Evolutionary conservation across 1,140 invertebrate species (phyloP).

Genomic region (Zophobas morio): DNA sequence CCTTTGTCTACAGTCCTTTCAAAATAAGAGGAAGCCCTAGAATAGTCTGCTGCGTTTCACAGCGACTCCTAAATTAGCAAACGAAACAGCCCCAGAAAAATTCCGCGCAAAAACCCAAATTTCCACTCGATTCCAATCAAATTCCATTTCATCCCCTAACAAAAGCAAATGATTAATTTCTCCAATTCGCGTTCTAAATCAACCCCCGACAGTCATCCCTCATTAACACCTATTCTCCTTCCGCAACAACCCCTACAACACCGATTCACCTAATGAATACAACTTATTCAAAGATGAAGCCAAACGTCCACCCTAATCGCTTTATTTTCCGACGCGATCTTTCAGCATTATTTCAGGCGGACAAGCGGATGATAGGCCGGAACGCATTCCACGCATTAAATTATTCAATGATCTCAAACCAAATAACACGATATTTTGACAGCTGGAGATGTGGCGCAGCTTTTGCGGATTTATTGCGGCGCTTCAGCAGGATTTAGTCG

Average conservation of each 20-base stretch:
- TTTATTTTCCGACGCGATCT: not conserved
- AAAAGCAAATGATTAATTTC: too few relatives aligned
- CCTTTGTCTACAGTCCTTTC: too few relatives aligned
- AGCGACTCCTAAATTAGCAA: too few relatives aligned
- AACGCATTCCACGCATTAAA: conserved; percentile 17
- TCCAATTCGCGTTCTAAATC: not conserved
- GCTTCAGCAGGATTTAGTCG: conserved; percentile 3
- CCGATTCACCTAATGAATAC: not conserved
- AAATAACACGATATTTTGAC: conserved; percentile 43
- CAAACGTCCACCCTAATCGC: not conserved
- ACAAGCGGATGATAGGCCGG: conserved; percentile 1
- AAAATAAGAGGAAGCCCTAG: too few relatives aligned
- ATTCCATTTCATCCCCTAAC: too few relatives aligned
- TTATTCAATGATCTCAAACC: conserved; percentile 29
- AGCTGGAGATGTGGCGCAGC: conserved; percentile 35
- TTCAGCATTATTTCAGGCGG: not conserved
- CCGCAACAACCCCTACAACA: not conserved
- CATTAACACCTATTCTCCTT: conserved; percentile 1
- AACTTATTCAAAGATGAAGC: too few relatives aligned
- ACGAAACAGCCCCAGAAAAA: too few relatives aligned
- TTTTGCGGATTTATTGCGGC: conserved; percentile 37
- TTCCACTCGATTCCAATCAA: too few relatives aligned
- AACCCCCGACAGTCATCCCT: not conserved
- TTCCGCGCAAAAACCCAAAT: too few relatives aligned
- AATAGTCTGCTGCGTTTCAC: too few relatives aligned